These are phyloP conservation scores for Oryzias curvinotus DNA, from an alignment of 2,113 vertebrate species.

Conservation along the genomic window DNA sequence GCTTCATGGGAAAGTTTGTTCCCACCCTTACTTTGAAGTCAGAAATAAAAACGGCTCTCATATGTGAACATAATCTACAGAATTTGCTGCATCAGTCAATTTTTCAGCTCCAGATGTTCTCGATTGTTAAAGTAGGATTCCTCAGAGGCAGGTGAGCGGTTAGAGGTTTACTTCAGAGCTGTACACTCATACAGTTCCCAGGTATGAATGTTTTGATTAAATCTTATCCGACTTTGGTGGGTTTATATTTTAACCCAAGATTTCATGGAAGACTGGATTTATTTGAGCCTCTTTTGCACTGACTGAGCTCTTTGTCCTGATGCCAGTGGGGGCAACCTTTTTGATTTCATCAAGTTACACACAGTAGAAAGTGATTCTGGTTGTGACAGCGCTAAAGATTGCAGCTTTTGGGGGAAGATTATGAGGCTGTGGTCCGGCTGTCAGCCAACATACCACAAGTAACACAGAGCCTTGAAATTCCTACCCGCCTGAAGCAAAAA, in stretches of 20 bases:
- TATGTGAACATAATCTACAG: slow-evolving; percentile 34
- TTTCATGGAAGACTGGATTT: background rate
- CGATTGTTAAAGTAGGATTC: slow-evolving; percentile 5
- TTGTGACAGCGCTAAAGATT: background rate
- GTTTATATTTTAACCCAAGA: slow-evolving; percentile 12
- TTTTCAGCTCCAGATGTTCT: slow-evolving; percentile 34
- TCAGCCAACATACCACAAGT: slow-evolving; percentile 51
- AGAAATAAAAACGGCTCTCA: slow-evolving; percentile 50
- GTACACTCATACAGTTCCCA: slow-evolving; percentile 4
- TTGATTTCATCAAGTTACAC: slow-evolving; percentile 17
- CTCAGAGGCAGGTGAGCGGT: slow-evolving; percentile 3
- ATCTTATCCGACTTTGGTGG: slow-evolving; percentile 9
- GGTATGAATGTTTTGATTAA: slow-evolving; percentile 19
- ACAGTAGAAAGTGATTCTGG: background rate
- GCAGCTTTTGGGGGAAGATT: slow-evolving; percentile 9
- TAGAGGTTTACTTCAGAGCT: slow-evolving; percentile 4
- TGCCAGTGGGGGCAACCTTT: background rate
- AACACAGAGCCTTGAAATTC: slow-evolving; percentile 64
- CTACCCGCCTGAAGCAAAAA: slow-evolving; percentile 34
- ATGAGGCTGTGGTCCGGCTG: slow-evolving; percentile 13
- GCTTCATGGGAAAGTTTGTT: slow-evolving; percentile 30
- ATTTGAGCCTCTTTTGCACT: slow-evolving; percentile 7
- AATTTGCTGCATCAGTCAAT: slow-evolving; percentile 22
- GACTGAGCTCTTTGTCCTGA: slow-evolving; percentile 12
- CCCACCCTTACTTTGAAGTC: slow-evolving; percentile 43